Conservation (phyloP, 2,888 invertebrate genomes). For the Scotopteryx bipunctaria region DNA sequence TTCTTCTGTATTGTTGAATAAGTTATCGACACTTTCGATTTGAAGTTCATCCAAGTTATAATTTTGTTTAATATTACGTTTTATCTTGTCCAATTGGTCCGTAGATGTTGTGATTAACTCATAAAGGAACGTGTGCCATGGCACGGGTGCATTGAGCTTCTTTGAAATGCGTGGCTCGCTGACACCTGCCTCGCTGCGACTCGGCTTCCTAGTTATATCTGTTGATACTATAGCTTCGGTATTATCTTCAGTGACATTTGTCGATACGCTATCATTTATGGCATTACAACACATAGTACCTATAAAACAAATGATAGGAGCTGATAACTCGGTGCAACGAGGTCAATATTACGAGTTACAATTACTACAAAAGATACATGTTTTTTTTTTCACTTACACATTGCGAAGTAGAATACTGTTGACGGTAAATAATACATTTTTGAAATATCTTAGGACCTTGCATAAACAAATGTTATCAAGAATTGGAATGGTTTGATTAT, state of each 20-base stretch:
- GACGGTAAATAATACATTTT: not conserved
- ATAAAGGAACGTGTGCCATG: conserved; percentile 15
- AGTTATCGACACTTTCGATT: conserved; percentile 5
- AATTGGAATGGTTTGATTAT: not conserved
- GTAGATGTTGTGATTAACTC: not conserved
- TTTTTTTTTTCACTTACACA: not conserved
- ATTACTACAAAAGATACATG: not conserved
- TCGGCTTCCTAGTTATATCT: not conserved
- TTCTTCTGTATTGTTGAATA: conserved; percentile 14
- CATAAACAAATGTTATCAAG: not conserved
- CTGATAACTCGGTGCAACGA: not conserved
- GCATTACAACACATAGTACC: conserved; percentile 6
- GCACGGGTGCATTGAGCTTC: not conserved
- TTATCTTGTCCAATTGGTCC: conserved; percentile 11
- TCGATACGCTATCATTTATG: conserved; percentile 11
- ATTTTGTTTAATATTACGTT: conserved; percentile 12
- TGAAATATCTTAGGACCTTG: not conserved
- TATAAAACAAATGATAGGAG: conserved; percentile 4
- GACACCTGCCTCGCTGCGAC: not conserved
- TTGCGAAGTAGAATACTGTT: not conserved
- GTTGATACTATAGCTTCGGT: conserved; percentile 38
- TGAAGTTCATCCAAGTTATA: conserved; percentile 19
- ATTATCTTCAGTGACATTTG: not conserved
- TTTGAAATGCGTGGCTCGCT: not conserved
- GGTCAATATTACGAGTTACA: not conserved